Base-by-base conservation (phyloP, 2,797 vertebrate species). In the Eleutherodactylus coqui region DNA sequence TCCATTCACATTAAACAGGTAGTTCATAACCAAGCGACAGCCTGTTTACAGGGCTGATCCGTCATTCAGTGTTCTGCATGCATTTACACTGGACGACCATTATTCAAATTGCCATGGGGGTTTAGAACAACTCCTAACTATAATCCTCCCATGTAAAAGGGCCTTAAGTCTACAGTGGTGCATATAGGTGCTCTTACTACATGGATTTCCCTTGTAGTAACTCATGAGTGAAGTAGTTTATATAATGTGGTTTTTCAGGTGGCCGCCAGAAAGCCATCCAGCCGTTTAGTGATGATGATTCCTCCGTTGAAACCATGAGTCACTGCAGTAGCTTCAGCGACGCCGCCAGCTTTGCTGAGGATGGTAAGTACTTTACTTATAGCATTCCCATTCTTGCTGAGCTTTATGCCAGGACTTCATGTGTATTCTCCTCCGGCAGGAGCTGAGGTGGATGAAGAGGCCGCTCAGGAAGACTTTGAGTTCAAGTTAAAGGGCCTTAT, bases 261-360 rank as follows among this genome's bases (percentile, higher is more conserved):
- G 96, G 96, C 88, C 96, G 96, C 89, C 95, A 96, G 87, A 96
- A 95, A 91, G 94, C 94, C 58, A 94, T 97, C 93, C 98, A 97
- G 86, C 96, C 97, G 89, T 99, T 98, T 92, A 99, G 98, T 89
- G 98, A 99, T 89, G 98, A 99, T 93, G 98, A 99, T 75, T 96
- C 96, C 82, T 99, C 97, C 8, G 94, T 98, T 87, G 98, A 99
- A 94, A 99, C 97, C 78, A 97, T 99, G 96, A 99, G 98, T 92
- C 97, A 97, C 92, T 98, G 97, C 94, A 99, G 98, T 95, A 98
- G 97, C 89, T 97, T 96, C 91, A 99, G 97, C 83, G 98, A 99
- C 83, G 90, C 93, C 88, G 93, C 94, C 91, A 99, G 97, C 91
- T 95, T 96, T 87, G 96, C 94, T 32, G 98, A 99, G 76, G 98